Evolutionary conservation across 2,888 invertebrate species (phyloP).

Genomic region (Conchocele bisecta): DNA sequence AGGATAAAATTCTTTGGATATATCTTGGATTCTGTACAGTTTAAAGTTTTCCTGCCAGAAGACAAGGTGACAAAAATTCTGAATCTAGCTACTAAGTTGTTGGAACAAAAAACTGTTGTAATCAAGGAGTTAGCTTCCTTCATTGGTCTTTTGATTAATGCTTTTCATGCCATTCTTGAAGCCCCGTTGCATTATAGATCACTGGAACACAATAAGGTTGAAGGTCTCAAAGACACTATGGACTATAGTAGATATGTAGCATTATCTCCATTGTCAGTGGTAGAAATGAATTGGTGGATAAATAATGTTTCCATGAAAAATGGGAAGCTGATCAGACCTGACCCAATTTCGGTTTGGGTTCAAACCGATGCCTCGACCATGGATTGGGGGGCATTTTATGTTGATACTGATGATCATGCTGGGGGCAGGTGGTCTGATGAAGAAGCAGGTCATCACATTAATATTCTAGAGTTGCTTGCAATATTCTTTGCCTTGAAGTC

Average conservation of each 20-base stretch:
- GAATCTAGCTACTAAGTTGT: neutral
- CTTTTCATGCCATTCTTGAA: conserved; percentile 28
- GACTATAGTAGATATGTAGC: conserved; percentile 7
- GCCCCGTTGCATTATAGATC: conserved; percentile 35
- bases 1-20: conserved; percentile 34
- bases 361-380: conserved; percentile 25
- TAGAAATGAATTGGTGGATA: conserved; percentile 28
- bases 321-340: conserved; percentile 23
- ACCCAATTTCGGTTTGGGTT: neutral
- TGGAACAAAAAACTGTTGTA: neutral
- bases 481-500: conserved; percentile 26
- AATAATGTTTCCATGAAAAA: conserved; percentile 15
- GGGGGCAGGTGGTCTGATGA: conserved; percentile 20
- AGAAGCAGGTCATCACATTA: conserved; percentile 27
- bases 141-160: conserved; percentile 17
- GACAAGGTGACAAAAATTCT: conserved; percentile 30
- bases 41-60: conserved; percentile 36
- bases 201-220: conserved; percentile 25
- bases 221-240: conserved; percentile 4
- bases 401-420: neutral
- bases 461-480: conserved; percentile 35
- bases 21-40: too few relatives aligned
- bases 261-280: neutral
- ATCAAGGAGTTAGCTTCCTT: conserved; percentile 29
- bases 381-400: conserved; percentile 24